phyloP scores from a whole-genome alignment of 2,113 vertebrate genomes.

The Thamnaconus septentrionalis region DNA sequence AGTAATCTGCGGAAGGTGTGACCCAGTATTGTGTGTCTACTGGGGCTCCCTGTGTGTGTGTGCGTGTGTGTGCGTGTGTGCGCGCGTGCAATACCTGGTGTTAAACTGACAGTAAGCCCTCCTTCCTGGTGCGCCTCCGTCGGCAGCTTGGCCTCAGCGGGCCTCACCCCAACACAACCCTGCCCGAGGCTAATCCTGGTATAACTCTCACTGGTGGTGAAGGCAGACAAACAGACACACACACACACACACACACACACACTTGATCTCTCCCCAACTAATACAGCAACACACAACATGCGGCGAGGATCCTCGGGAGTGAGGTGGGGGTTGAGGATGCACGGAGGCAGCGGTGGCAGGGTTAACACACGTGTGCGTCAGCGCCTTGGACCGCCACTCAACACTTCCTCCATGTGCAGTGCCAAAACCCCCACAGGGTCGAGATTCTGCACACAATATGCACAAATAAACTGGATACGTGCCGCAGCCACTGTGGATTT shows the following conservation, averaged over 20 bases:
- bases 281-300: background rate
- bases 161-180: conserved; percentile 41
- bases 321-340: no score
- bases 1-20: conserved; percentile 11
- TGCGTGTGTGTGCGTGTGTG: conserved; percentile 5
- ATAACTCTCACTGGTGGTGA: background rate
- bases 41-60: background rate
- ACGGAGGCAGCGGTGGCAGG: no score
- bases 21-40: background rate
- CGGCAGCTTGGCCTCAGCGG: conserved; percentile 33
- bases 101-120: conserved; percentile 40
- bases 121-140: conserved; percentile 21
- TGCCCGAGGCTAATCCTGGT: conserved; percentile 33
- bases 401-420: no score
- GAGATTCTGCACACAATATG: no score
- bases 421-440: no score
- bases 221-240: background rate
- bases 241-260: background rate
- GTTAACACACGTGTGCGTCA: no score
- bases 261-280: background rate
- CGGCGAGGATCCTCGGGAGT: no score
- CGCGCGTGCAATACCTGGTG: background rate
- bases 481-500: no score
- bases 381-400: no score
- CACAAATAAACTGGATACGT: no score